Base-by-base conservation (phyloP, 2,888 invertebrate genomes). In the Thymelicus acteon region DNA sequence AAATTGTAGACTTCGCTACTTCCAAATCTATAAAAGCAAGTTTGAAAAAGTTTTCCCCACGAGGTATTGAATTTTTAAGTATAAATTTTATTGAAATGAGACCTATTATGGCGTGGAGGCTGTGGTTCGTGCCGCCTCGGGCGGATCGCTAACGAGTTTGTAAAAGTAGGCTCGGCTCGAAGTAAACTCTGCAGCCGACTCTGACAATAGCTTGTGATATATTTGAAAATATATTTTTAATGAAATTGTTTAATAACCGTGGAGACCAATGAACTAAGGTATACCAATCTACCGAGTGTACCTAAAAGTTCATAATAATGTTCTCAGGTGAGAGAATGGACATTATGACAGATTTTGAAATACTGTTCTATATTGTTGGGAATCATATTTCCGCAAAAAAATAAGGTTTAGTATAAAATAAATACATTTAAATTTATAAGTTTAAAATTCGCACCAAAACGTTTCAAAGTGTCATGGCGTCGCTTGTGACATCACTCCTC, bases 61-160 rank as follows among this genome's bases (percentile, higher is more conserved):
- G 57, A 57, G 31, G 57, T 57, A 57, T 57, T 57, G 57, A 57
- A 57, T 57, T 57, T 52, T 19, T 57, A 57, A 57, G 31, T 57
- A 57, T 57, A 57, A 37, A 57, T 57, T 57, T 57, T 57, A 63
- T 63, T 63, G 63, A 63, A 63, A 63, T 63, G 62, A 63, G 63
- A 15, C 8, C 39, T 63, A 63, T 63, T 63, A 63, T 63, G 39
- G 8, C 49, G 24, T 57, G 37, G 57, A 57, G 57, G 12, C 52
- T 37, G 57, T 6, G 57, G 57, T 57, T 37, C 31, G 24, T 24
- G 54, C 10, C 54, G 54, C 54, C 57, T 5, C 57, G 31, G 57
- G 57, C 57, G 13, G 31, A 37, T 57, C 57, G 31, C 57, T 57
- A 57, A 57, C 57, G 57, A 57, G 57, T 57, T 57, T 37, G 24